Base-by-base conservation (phyloP, 1,140 invertebrate species). In the Zaprionus ghesquierei region DNA sequence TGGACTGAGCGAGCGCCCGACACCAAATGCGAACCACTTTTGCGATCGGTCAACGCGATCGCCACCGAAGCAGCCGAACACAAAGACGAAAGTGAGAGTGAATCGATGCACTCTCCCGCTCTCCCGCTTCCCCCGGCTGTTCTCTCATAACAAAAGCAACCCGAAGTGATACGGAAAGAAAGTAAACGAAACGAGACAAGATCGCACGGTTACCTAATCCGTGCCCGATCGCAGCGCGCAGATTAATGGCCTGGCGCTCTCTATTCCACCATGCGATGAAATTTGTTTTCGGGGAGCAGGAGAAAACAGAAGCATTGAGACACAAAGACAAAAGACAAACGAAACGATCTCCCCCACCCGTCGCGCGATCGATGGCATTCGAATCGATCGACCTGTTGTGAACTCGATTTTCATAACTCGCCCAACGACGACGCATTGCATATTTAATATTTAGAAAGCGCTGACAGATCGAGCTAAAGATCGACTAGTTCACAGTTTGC, bases 11-110 rank as follows among this genome's bases (percentile, higher is more conserved):
- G 68, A 68, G 31, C 31, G 85, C 66, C 58, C 53, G 56, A 20
- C 54, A 46, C 15, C 74, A 54, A 89, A 77, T 89, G 84, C 70
- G 80, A 80, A 73, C 85, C 38, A 85, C 77, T 87, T 89, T 84
- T 84, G 15, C 59, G 63, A 69, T 70, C 77, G 54, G 35, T 13
- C 50, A 49, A 44, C 68, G 20, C 22, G 15, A 46, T 41, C 35
- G 50, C 44, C 54, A 55, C 22, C 29, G 53, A 66, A 75, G 63
- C 33, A 46, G 68, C 62, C 61, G 61, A 31, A 20, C 6, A 25
- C 15, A 20, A 4, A 20, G 18, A 44, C 9, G 15, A 61, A 71
- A 75, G 73, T 63, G 68, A 75, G 65, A 75, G 73, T 64, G 38
- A 50, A 5, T 15, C 12, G 13, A 51, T 2, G 41, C 44, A 9